Evolutionary conservation across 2,888 invertebrate genomes (phyloP), one percentile per base, ranked within the genome.

Genomic region (Acrocera orbiculus): DNA sequence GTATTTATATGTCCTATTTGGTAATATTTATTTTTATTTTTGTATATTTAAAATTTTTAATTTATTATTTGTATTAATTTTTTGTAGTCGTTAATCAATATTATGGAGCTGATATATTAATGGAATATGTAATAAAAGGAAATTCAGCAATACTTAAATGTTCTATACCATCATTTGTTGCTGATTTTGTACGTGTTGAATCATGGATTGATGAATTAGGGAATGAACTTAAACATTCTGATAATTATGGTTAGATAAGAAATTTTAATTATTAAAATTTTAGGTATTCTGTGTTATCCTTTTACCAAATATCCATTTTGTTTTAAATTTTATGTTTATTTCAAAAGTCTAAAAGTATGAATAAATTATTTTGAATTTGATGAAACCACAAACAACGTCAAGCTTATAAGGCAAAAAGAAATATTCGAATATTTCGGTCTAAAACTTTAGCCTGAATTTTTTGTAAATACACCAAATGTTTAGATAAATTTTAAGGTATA

Each of bases 81-180:
- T n/a, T 40, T 47, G 23, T 62, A 77, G 77, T 76, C 49, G 76
- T 76, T 30, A 71, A 73, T 55, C 76, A 77, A 56, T 69, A 66
- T 50, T 77, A 76, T 55, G 71, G 73, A 48, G 73, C 76, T 29
- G 76, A 76, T 59, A 73, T 76, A 47, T 59, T 75, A 48, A 74
- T 73, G 45, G 76, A 77, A 54, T 76, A 76, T 56, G 76, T 77
- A 32, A 77, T 78, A 46, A 64, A 72, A 35, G 76, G 76, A 40
- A 78, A 77, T 62, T 70, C 74, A 28, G 77, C 73, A 2, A 67
- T 77, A 32, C 55, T 77, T 37, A 77, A 76, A 53, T 78, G 77
- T 62, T 74, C 73, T 44, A 75, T 78, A 41, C 77, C 77, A 6
- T 74, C 75, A 43, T 77, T 76, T 58, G 76, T 77, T 35, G 72